A percentile compares a stretch with the other conserved stretches of the same genome.
Evolutionary conservation across 2,113 vertebrate species (phyloP).

Genomic region (Corythornis cristatus): DNA sequence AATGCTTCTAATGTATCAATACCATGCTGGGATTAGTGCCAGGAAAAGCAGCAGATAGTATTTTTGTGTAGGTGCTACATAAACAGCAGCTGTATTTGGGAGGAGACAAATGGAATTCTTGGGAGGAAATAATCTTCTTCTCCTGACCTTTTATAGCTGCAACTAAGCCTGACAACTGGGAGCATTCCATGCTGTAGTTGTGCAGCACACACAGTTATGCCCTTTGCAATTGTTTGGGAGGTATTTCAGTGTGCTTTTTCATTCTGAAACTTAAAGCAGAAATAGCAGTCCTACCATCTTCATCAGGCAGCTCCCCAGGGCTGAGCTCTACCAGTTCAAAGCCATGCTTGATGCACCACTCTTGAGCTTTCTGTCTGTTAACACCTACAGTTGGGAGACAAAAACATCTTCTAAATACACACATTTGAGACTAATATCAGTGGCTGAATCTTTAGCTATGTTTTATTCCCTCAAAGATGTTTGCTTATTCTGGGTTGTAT

Average conservation of each 20-base stretch:
- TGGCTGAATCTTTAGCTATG: background rate
- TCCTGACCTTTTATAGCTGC: conserved; percentile 19
- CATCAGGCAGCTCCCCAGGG: conserved; percentile 92
- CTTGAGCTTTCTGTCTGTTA: conserved; percentile 89
- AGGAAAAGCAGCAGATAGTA: conserved; percentile 12
- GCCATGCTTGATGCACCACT: conserved; percentile 94
- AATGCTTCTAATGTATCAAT: background rate
- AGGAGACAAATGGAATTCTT: conserved; percentile 46
- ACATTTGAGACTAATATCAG: background rate
- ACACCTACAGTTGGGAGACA: conserved; percentile 78
- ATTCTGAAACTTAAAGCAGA: background rate
- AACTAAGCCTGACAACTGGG: background rate
- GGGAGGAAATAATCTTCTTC: conserved; percentile 40
- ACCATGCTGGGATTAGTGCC: background rate
- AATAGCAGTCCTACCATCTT: conserved; percentile 85
- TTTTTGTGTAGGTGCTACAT: conserved; percentile 14
- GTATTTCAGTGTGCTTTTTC: background rate
- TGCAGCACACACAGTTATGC: background rate
- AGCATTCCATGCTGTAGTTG: background rate
- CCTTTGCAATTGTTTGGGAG: background rate
- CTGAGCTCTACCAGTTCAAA: conserved; percentile 95
- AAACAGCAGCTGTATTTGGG: conserved; percentile 62
- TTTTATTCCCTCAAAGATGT: background rate
- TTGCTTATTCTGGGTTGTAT: background rate
- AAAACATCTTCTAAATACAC: background rate